phyloP scores from a whole-genome alignment of 2,113 vertebrate species.

The Chloropsis hardwickii region DNA sequence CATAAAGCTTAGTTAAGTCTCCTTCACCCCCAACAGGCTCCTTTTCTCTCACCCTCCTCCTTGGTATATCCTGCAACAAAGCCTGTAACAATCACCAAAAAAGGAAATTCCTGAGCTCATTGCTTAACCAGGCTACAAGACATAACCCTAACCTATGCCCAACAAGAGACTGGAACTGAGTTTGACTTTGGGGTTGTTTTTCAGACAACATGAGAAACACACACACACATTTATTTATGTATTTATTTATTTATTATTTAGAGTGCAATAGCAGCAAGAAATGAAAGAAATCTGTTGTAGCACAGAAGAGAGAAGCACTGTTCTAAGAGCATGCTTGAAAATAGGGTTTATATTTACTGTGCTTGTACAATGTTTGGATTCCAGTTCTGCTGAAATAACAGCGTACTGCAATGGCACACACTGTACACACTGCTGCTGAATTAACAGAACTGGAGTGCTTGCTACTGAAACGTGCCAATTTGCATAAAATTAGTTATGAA shows the following conservation, averaged over 20 bases:
- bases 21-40: not conserved
- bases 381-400: not conserved
- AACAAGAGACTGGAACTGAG: not conserved
- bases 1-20: slow-evolving; percentile 21
- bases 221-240: not conserved
- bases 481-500: not conserved
- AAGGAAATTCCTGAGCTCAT: not conserved
- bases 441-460: not conserved
- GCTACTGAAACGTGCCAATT: not conserved
- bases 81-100: not conserved
- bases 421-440: not conserved
- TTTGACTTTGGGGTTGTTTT: not conserved
- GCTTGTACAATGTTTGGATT: not conserved
- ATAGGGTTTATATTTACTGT: not conserved
- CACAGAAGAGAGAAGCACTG: not conserved
- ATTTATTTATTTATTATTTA: not conserved
- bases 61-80: not conserved
- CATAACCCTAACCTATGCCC: not conserved
- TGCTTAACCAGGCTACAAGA: not conserved
- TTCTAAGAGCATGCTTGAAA: not conserved
- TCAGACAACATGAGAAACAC: not conserved
- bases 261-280: not conserved
- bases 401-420: not conserved
- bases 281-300: not conserved
- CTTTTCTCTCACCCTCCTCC: not conserved